A percentile compares a stretch with the other conserved stretches of the same genome.
phyloP scores from a whole-genome alignment of 2,797 vertebrate species.

The Lithobates sylvaticus region DNA sequence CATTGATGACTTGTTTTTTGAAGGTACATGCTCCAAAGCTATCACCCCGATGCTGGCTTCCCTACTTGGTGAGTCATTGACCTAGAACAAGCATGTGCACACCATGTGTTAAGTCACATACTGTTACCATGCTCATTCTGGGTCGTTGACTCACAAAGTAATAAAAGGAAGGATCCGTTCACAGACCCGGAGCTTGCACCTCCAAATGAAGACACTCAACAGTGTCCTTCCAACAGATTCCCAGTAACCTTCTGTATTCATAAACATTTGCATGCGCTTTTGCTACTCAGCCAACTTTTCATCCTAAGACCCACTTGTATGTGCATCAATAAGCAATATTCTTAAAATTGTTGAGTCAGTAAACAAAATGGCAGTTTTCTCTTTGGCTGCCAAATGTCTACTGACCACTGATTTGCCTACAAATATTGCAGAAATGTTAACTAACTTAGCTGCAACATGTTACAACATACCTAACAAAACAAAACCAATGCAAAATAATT shows the following conservation, averaged over 20 bases:
- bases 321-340: not conserved
- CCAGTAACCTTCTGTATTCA: too few relatives aligned
- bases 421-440: not conserved
- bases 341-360: not conserved
- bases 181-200: not conserved
- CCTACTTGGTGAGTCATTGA: not conserved
- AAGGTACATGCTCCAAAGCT: not conserved
- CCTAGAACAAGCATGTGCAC: not conserved
- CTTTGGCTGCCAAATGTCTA: not conserved
- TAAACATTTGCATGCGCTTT: too few relatives aligned
- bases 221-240: not conserved
- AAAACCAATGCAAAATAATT: not conserved
- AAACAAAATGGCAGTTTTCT: not conserved
- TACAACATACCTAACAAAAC: not conserved
- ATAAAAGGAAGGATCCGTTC: not conserved
- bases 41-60: too few relatives aligned
- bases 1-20: not conserved
- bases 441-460: not conserved
- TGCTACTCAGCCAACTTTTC: too few relatives aligned
- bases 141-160: not conserved
- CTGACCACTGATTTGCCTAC: not conserved
- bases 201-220: not conserved
- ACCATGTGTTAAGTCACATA: not conserved
- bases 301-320: not conserved
- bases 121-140: not conserved